Evolutionary conservation across 1,140 invertebrate genomes (phyloP), one percentile per base, ranked within the genome.

Genomic region (Conus ventricosus): DNA sequence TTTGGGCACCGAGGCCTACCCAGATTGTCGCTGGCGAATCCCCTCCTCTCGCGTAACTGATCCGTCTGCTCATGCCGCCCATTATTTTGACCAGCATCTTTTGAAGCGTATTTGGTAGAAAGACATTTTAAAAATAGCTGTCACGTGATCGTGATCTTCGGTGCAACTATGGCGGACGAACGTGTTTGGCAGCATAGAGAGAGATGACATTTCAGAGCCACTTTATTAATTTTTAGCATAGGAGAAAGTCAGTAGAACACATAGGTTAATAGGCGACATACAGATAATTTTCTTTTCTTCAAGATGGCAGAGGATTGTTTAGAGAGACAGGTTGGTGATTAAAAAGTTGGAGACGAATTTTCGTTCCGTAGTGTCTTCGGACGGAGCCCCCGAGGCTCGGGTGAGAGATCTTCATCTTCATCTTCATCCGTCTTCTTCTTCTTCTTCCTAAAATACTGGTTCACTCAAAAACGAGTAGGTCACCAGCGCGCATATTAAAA

Each of bases 51-150:
- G 3, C 39, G 39, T 39, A 39, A 39, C 39, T 75, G 71, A 8
- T 75, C 25, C 20, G 80, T 17, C 80, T 82, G 27, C 3, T 51
- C 10, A 39, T 20, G 53, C 17, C 39, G 8, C 27, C 25, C 5
- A 27, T 10, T 11, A 0, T 8, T 25, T 1, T 39, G 6, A n/a
- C 8, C 8, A 39, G 6, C 53, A 10, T 10, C 10, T 82, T 53
- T 55, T 6, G 11, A 15, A 27, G 11, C 10, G 17, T 55, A 25
- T 60, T 17, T 83, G 20, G 53, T 55, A 83, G 20, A 83, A 55
- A 83, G 53, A 54, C 55, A 11, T 20, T 55, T 83, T 63, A 10
- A 84, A 84, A 84, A 84, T 84, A 84, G 83, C 60, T 67, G 4
- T 63, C 83, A 84, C 83, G 57, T 84, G 83, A 84, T 84, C 3